Evolutionary conservation across 2,888 invertebrate species (phyloP), one percentile per base, ranked within the genome.

Genomic region (Cryptocephalus primarius): DNA sequence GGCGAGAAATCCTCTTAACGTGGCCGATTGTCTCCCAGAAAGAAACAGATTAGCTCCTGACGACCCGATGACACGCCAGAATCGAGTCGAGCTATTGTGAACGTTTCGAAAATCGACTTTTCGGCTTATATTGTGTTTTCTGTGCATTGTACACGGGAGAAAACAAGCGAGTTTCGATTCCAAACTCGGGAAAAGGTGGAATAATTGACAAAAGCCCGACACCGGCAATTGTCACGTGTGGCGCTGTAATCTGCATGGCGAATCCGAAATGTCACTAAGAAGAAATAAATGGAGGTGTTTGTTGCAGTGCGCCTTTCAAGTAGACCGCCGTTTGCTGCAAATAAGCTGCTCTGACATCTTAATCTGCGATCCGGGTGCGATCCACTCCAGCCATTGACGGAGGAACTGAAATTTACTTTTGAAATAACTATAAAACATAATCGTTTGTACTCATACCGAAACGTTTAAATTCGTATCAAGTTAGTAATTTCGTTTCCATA

Each of bases 261-360:
- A 70, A 70, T 69, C 65, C 61, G 60, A 66, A 64, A 66, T 64
- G 70, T 70, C 70, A 69, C 69, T 67, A 66, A 63, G 60, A 60
- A 60, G 64, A 68, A 68, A 70, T 70, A 70, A 70, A 70, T 70
- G 69, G 64, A 66, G 65, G 64, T 67, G 65, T 69, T 68, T 66
- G 64, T 59, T 57, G 53, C 53, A 42, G 40, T 46, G 50, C 42
- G 46, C 48, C 52, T 54, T 57, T 56, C 55, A 52, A 54, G 51
- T 52, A 50, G 46, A 47, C 58, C 56, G 56, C 55, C 49, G 38
- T 39, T 43, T 34, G 42, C 49, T 48, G 51, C 52, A 55, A 55
- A 56, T 59, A 57, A 57, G 56, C 55, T 50, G 49, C 49, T 53
- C 50, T 60, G 59, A 60, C 60, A 57, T 59, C 59, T 60, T 60